Percentiles rank a stretch among this genome's conserved stretches.
Conservation (phyloP, 30 jellyfish, hydroid and myxozoan genomes). For the Aurelia coerulea region DNA sequence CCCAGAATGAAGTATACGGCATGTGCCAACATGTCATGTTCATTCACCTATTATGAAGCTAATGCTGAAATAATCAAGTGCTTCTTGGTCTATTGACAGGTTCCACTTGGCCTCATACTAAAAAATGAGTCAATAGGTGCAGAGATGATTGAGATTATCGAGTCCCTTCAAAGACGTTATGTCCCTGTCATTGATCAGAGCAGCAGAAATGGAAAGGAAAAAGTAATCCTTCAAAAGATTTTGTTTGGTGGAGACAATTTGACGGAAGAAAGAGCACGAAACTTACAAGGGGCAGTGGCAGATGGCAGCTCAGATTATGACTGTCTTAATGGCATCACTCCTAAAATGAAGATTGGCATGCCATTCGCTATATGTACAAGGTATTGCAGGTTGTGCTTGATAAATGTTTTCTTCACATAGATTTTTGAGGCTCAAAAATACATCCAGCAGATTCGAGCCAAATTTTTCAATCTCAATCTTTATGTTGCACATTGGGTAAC, state of each 20-base stretch:
- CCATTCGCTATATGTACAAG: slow-evolving; percentile 25
- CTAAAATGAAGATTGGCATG: slow-evolving; percentile 27
- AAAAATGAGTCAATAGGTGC: not conserved
- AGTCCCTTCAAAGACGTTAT: not conserved
- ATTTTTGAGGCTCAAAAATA: not conserved
- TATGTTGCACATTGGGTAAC: too few relatives aligned
- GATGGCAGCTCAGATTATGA: slow-evolving; percentile 8
- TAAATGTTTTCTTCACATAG: not conserved
- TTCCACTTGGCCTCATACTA: too few relatives aligned
- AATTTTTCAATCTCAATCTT: too few relatives aligned
- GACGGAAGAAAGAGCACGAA: slow-evolving; percentile 4
- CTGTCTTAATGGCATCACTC: slow-evolving; percentile 2
- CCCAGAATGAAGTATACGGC: too few relatives aligned
- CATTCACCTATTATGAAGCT: too few relatives aligned
- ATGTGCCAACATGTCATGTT: too few relatives aligned
- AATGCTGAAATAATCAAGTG: too few relatives aligned
- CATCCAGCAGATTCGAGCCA: too few relatives aligned
- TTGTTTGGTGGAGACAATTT: not conserved
- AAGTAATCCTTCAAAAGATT: not conserved
- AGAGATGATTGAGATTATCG: not conserved
- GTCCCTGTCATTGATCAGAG: not conserved
- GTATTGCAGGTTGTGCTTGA: not conserved
- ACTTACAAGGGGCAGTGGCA: slow-evolving; percentile 31
- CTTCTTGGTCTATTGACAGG: too few relatives aligned
- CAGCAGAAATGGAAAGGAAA: not conserved